Base-by-base conservation (phyloP, 2,113 vertebrate genomes). In the Syngnathus floridae region DNA sequence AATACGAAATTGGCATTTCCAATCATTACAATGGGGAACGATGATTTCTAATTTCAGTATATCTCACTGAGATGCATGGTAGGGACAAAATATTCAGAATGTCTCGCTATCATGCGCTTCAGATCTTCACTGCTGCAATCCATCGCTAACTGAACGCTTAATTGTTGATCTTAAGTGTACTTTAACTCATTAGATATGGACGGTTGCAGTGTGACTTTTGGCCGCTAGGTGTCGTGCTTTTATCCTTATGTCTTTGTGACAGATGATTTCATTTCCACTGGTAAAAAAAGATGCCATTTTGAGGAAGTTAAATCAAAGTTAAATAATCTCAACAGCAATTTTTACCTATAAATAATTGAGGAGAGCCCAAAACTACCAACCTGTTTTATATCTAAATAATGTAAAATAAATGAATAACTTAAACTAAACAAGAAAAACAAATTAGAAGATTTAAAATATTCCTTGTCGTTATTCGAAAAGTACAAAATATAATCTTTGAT, bases 161-260 rank as follows among this genome's bases (percentile, higher is more conserved):
- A 9, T 21, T 51, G 19, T 9, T 10, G 19, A 51, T 51, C 19
- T 21, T 19, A 51, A 51, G 6, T 56, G 54, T 35, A 56, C 16
- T 40, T 37, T n/a, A 13, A 22, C 26, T 58, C 36, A 41, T 21
- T 60, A 10, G 58, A 11, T 38, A 11, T 41, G 37, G 19, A 21
- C 5, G 1, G 4, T 7, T 64, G 72, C 17, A 48, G 0, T 75
- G 71, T n/a, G 35, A 10, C 7, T 19, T 77, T 45, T 0, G 10
- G 19, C 80, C 84, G 83, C 76, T 60, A 76, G 81, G 72, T 88
- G 86, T 79, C 87, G 83, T 54, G 0, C 51, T 69, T 66, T 41
- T 58, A 37, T 74, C 26, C 6, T 35, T 16, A 56, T 6, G 2
- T 35, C 26, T 12, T 10, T 56, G 26, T 35, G 12, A 35, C 54